Evolutionary conservation across 1,140 invertebrate genomes (phyloP), one percentile per base, ranked within the genome.

Genomic region (Campoletis sonorensis): DNA sequence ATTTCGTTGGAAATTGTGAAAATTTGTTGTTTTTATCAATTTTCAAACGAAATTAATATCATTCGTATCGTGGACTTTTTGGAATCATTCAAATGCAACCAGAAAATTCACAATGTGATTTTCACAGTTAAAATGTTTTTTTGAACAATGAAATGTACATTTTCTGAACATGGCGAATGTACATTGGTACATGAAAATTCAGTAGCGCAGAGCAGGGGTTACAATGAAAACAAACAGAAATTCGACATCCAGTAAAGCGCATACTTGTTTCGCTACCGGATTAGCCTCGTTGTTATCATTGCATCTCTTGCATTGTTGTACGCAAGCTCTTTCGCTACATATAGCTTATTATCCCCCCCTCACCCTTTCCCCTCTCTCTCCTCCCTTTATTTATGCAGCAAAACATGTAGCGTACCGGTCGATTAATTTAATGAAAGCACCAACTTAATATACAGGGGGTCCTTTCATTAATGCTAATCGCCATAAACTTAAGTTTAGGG

Each of bases 241-340:
- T 54, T 54, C 51, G 51, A 54, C 51, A 54, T n/a, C 51, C 51
- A 54, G 51, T 21, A 54, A n/a, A n/a, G 51, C 51, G 51, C n/a
- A n/a, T n/a, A 54, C 51, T 54, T 54, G 51, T 54, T 54, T n/a
- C 16, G 51, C 18, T 1, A 54, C 51, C 51, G 51, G 51, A 54
- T 54, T 54, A 54, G 18, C 51, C 51, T 54, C 51, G 51, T 54
- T 54, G 51, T 54, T 54, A 54, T 54, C 51, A 21, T 54, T 54
- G 51, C 18, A 54, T 54, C 51, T 54, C 51, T 54, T 18, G 51
- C 51, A 54, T 54, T 54, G 51, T 54, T 54, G 11, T 54, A 21
- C 4, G 51, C 7, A 54, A n/a, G 51, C 51, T 54, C 51, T 54
- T 54, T 54, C 51, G 16, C 51, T 54, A 54, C 51, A 54, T 54